Evolutionary conservation across 92 coral and sea anemone genomes (phyloP), one percentile per base, ranked within the genome.

Genomic region (Chrysogorgia sp.): DNA sequence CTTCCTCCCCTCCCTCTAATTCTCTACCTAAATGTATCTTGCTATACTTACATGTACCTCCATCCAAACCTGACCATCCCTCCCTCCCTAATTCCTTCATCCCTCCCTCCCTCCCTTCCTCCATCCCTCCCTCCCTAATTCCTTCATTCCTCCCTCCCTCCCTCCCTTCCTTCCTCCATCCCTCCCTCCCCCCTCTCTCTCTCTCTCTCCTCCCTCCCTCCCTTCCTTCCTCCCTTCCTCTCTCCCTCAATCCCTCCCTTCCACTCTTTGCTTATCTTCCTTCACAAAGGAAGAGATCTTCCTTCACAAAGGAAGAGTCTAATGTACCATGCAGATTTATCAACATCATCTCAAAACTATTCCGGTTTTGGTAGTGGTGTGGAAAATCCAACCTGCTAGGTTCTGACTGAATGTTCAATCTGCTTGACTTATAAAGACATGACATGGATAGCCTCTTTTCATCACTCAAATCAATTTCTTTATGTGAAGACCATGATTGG

Each of bases 381-480:
- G 34, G 52, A 34, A 24, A 37, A 30, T 62, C 72, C 50, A 71
- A 71, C 9, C 49, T 45, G 7, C 55, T 40, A 0, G 86, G 81
- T 26, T 84, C 91, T 40, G 97, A 90, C 52, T 90, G 97, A 19
- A 89, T 75, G 66, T 82, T 90, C 10, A 86, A 76, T 65, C 87
- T 82, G 53, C 91, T 85, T 33, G 88, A 90, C 58, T 92, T 90
- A 24, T 82, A 68, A 75, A 86, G 67, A 29, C 91, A 67, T 25
- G 71, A 84, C 17, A 81, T 24, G 1, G 86, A 87, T 25, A 75
- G 84, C 47, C 71, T 81, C 33, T 63, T 68, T 15, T 49, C 76
- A 20, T 47, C 37, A 21, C 40, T 63, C 21, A 56, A 33, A 32
- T 63, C 83, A 56, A 74, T 76, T 34, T 65, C 76, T 7, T 35